phyloP scores from a whole-genome alignment of 2,888 invertebrate species.

The Nephrotoma guestfalica region DNA sequence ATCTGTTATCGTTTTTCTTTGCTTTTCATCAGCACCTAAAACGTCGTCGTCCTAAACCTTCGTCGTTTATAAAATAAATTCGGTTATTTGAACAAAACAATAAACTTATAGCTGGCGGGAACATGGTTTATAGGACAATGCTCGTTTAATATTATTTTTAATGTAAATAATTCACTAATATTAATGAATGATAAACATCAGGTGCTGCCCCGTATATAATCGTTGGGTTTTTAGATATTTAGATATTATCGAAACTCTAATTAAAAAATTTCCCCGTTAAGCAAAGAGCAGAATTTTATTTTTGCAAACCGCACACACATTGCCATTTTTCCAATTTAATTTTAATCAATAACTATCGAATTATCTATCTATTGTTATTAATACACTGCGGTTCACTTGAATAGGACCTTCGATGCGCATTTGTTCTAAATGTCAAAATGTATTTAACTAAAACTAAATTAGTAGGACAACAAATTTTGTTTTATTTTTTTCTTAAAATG shows the following conservation, averaged over 20 bases:
- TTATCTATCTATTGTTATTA: neutral
- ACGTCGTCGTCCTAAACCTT: too few species aligned
- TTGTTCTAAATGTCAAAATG: too few species aligned
- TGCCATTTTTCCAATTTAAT: neutral
- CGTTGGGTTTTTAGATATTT: neutral
- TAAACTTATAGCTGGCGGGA: neutral
- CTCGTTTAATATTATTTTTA: neutral
- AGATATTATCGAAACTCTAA: neutral
- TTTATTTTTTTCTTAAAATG: too few species aligned
- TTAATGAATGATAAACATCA: neutral
- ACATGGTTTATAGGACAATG: neutral
- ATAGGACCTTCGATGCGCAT: too few species aligned
- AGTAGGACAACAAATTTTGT: too few species aligned
- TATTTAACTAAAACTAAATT: too few species aligned
- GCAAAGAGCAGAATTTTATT: neutral
- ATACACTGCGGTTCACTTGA: neutral
- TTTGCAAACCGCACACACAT: neutral
- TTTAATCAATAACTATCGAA: neutral
- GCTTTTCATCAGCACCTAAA: neutral
- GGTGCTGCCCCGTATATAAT: neutral
- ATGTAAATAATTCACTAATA: neutral
- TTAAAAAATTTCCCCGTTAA: neutral
- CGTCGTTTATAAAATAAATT: neutral
- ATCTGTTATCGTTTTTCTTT: neutral
- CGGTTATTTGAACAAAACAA: neutral